Percentiles rank a stretch among this genome's conserved stretches.
phyloP scores from a whole-genome alignment of 2,888 invertebrate species.

The Axea sp. region DNA sequence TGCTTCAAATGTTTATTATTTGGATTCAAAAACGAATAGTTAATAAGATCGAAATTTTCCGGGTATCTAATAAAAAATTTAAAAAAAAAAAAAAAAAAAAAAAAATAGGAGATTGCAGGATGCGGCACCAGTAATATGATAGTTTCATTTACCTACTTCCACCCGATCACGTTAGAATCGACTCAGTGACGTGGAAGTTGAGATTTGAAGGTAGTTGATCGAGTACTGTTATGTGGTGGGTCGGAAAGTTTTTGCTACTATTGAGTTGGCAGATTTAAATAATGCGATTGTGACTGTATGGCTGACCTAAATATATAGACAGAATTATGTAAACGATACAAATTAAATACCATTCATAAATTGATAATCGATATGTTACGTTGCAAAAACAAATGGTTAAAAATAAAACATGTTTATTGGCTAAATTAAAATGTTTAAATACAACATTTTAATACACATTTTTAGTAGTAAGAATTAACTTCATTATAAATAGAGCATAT shows the following conservation, averaged over 20 bases:
- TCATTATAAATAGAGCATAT: no score
- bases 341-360: background rate
- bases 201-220: slow-evolving; percentile 38
- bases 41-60: no score
- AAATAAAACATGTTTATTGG: no score
- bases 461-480: no score
- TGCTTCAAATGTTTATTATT: no score
- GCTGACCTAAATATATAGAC: slow-evolving; percentile 7
- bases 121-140: slow-evolving; percentile 34
- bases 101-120: slow-evolving; percentile 28
- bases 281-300: slow-evolving; percentile 30
- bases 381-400: no score
- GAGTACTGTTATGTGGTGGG: slow-evolving; percentile 35
- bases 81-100: no score
- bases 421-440: no score
- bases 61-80: no score
- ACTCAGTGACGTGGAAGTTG: slow-evolving; percentile 42
- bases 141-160: slow-evolving; percentile 55
- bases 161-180: slow-evolving; percentile 38
- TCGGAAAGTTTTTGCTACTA: slow-evolving; percentile 34
- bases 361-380: no score
- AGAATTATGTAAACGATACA: background rate
- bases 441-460: no score
- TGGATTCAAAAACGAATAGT: no score
- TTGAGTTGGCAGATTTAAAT: slow-evolving; percentile 42